Evolutionary conservation across 2,797 vertebrate species (phyloP), one percentile per base, ranked within the genome.

Genomic region (Muraenolepis orangiensis): DNA sequence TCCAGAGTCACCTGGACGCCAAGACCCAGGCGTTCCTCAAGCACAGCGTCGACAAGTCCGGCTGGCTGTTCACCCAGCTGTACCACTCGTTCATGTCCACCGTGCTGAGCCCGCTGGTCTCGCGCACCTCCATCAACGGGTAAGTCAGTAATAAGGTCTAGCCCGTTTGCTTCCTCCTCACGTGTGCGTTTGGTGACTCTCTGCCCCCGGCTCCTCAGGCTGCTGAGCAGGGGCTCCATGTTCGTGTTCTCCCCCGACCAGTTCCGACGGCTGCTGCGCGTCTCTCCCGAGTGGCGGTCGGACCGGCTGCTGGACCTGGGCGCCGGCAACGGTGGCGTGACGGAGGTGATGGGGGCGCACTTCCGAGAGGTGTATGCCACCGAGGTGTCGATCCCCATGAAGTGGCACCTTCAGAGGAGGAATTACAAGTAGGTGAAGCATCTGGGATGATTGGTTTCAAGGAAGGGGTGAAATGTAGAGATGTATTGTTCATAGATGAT

Each of bases 81-180:
- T 99, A 99, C 78, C 96, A 99, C 84, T 99, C 98, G n/a, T 92
- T 99, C 2, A 91, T 98, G 77, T 98, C 97, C 8, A 95, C 95
- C 1, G 89, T 98, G 85, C 96, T 99, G 84, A 94, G 96, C 84
- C 95, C 98, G 20, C 84, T 99, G 85, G 95, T 99, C 88, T 99
- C 98, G 18, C 96, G 97, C 82, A 99, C 97, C 61, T 98, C 98
- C 76, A 99, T 99, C 81, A 99, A 99, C 51, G 98, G 98, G 98
- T 98, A 92, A 96, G 95, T 72, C 90, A 73, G 11, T 20, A 4
- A 31, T 20, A 11, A 30, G 6, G 12, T 76, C 40, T 70, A 70
- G 5, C 31, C 66, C 16, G 10, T 14, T 13, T 1, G 11, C 18
- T n/a, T n/a, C n/a, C n/a, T n/a, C n/a, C n/a, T n/a, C n/a, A n/a